Conservation (phyloP, 2,888 invertebrate genomes). For the Mallateleia sp. region DNA sequence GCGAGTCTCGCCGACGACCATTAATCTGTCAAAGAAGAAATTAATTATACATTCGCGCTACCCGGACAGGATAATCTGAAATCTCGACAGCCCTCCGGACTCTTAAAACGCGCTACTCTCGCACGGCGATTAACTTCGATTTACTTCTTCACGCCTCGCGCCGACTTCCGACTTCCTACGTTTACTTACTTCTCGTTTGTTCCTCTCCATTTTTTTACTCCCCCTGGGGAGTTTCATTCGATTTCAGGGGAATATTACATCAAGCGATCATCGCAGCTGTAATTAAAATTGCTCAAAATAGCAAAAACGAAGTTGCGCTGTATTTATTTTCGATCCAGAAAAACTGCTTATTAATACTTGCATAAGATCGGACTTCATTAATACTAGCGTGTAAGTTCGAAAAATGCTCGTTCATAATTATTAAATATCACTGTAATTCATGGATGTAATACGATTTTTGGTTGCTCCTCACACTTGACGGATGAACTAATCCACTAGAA, state of each 20-base stretch:
- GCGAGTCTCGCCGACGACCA: slow-evolving; percentile 78
- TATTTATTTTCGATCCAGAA: too few relatives aligned
- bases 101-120: slow-evolving; percentile 68
- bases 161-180: slow-evolving; percentile 70
- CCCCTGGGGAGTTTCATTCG: neutral
- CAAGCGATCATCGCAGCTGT: neutral
- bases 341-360: too few relatives aligned
- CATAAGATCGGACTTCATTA: too few relatives aligned
- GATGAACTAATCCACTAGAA: too few relatives aligned
- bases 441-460: too few relatives aligned
- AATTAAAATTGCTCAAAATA: too few relatives aligned
- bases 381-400: too few relatives aligned
- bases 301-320: too few relatives aligned
- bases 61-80: slow-evolving; percentile 72
- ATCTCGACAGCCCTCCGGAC: slow-evolving; percentile 69
- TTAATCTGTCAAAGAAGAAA: slow-evolving; percentile 84
- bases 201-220: slow-evolving; percentile 21
- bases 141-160: slow-evolving; percentile 72
- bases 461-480: too few relatives aligned
- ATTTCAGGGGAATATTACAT: neutral
- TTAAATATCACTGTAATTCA: too few relatives aligned
- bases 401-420: too few relatives aligned
- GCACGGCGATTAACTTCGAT: slow-evolving; percentile 76
- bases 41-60: slow-evolving; percentile 84
- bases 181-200: slow-evolving; percentile 68